Evolutionary conservation across 2,797 vertebrate species (phyloP), one percentile per base, ranked within the genome.

Genomic region (Lepus oiostolus): DNA sequence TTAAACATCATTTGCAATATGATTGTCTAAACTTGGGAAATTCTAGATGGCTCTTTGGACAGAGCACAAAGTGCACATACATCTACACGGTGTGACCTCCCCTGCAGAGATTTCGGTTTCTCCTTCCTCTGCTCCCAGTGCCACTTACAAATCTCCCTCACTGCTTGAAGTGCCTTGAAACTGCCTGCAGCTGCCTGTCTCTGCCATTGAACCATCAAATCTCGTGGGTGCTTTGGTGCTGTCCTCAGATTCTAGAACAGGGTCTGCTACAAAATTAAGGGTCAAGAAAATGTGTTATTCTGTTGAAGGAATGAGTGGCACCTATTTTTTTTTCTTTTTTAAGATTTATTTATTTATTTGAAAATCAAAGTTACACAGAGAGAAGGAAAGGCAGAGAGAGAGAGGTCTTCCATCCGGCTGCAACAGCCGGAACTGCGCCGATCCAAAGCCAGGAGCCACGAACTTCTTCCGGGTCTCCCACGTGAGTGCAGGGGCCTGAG

Each of bases 301-400:
- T 88, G 67, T 67, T 87, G 70, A 90, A 79, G 42, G 65, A 76
- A 76, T 74, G 62, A 86, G 60, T 32, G 63, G 83, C 63, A 65
- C 50, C 68, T 63, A 42, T 42, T 42, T 42, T 42, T 42, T 42
- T 8, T 42, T 7, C 8, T 42, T 8, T 42, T 42, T 42, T 42
- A 42, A 42, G 38, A 38, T 38, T 38, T 35, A 35, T 35, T 35
- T 35, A 35, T 35, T 35, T 35, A 35, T 35, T 35, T 35, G 35
- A 35, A 35, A 35, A 35, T 4, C 35, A 4, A 35, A 35, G 35
- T 35, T 35, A 35, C 38, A 38, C 5, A 6, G 38, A 42, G 42
- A 42, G 42, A 42, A 42, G 42, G 42, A 42, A 42, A 42, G 42
- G 42, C 42, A 42, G 42, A 47, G 42, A 35, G 35, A 35, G 4